Conservation (phyloP, 2,888 invertebrate species). For the Helicoverpa assulta region DNA sequence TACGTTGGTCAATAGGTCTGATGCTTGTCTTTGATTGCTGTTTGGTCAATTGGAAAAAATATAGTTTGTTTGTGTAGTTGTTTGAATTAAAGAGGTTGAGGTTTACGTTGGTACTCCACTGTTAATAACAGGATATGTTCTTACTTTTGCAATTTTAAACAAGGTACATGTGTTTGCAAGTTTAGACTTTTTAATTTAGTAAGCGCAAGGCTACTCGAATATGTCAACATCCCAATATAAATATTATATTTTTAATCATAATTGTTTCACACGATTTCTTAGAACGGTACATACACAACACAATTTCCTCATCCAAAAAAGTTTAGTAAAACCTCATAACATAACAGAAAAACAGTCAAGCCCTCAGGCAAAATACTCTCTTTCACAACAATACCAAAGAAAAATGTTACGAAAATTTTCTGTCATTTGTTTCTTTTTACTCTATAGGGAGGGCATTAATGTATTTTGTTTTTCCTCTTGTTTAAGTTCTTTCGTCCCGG, state of each 20-base stretch:
- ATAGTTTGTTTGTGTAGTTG: not conserved
- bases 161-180: too few relatives aligned
- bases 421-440: constrained; percentile 47
- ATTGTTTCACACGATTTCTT: too few relatives aligned
- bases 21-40: not conserved
- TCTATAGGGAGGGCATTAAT: constrained; percentile 56
- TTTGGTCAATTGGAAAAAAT: not conserved
- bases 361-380: constrained; percentile 19
- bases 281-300: not conserved
- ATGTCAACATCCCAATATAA: too few relatives aligned
- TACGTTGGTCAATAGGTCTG: not conserved
- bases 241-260: too few relatives aligned
- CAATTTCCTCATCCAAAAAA: not conserved
- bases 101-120: too few relatives aligned
- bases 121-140: too few relatives aligned
- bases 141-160: too few relatives aligned
- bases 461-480: constrained; percentile 54
- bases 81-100: too few relatives aligned
- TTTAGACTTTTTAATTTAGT: too few relatives aligned
- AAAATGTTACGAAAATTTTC: constrained; percentile 43
- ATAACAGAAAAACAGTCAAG: not conserved
- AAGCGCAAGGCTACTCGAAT: too few relatives aligned
- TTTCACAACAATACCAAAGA: constrained; percentile 26
- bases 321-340: not conserved
- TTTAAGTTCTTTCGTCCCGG: constrained; percentile 46